Evolutionary conservation across 1,140 invertebrate genomes (phyloP), one percentile per base, ranked within the genome.

Genomic region (Atta cephalotes): DNA sequence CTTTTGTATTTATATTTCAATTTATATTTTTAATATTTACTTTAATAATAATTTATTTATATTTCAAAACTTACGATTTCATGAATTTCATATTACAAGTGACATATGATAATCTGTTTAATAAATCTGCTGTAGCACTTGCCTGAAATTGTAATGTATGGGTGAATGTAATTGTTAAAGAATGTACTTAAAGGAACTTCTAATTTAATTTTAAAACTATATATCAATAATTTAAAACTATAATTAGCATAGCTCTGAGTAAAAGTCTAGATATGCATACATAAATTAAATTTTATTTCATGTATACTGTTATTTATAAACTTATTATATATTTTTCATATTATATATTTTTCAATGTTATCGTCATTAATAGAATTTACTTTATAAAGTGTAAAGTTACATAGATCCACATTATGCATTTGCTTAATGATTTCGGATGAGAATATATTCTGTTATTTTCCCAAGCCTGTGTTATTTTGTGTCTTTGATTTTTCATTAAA

Each of bases 51-150:
- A 18, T 53, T 35, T 4, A 58, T 0, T 45, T 7, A 51, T n/a
- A 35, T 7, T n/a, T 74, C n/a, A 3, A 35, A 31, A 56, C 77
- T 80, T 80, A 80, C 74, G 0, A 62, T 62, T 77, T 77, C 74
- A 45, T 31, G 21, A 60, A 39, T 14, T 25, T 60, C 35, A 28
- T 1, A 5, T 77, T 35, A 25, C 4, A 16, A 60, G 35, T 62
- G 1, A 18, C 25, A 62, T 62, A 62, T 1, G 6, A 45, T 77
- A 77, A 45, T 60, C 2, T 62, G 6, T 45, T 77, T 62, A 77
- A 9, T 16, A 77, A 4, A 25, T 25, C 31, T 62, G n/a, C 35
- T 45, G 74, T 77, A 14, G 35, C 14, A 28, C 16, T 77, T 18
- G 74, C 56, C 74, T 77, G 16, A 60, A 77, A 45, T 25, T 53